Percentiles rank a stretch among this genome's conserved stretches.
Conservation (phyloP, 2,797 vertebrate genomes). For the Calcarius lapponicus region DNA sequence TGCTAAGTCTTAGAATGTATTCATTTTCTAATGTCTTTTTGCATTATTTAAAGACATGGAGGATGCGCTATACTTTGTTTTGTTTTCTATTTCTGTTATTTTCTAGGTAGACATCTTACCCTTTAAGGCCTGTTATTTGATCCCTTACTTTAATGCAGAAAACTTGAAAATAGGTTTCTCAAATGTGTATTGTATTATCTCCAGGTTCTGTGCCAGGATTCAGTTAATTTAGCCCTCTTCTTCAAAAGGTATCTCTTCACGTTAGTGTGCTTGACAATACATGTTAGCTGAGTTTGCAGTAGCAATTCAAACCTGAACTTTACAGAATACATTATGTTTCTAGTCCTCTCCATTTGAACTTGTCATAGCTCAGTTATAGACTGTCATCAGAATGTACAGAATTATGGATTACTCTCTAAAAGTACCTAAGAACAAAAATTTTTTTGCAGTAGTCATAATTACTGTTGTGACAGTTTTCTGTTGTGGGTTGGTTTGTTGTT, state of each 20-base stretch:
- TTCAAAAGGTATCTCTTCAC: not conserved
- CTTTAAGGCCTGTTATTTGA: not conserved
- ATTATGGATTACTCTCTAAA: not conserved
- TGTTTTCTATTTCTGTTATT: not conserved
- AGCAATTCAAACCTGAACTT: not conserved
- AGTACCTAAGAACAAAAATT: not conserved
- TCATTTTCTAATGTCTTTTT: not conserved
- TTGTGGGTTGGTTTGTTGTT: not conserved
- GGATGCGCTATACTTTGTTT: not conserved
- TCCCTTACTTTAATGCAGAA: not conserved
- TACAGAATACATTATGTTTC: not conserved
- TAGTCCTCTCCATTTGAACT: not conserved
- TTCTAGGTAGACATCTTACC: not conserved
- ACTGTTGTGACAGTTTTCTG: not conserved
- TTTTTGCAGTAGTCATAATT: not conserved
- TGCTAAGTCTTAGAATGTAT: not conserved
- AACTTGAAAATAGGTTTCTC: not conserved
- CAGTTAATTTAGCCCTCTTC: not conserved
- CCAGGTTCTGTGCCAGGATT: not conserved
- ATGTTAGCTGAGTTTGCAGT: not conserved
- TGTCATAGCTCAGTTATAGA: not conserved
- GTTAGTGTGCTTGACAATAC: not conserved
- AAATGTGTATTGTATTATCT: not conserved
- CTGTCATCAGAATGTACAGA: not conserved
- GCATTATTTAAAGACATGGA: not conserved